phyloP scores from a whole-genome alignment of 2,797 vertebrate species.

The Chromobotia macracanthus region DNA sequence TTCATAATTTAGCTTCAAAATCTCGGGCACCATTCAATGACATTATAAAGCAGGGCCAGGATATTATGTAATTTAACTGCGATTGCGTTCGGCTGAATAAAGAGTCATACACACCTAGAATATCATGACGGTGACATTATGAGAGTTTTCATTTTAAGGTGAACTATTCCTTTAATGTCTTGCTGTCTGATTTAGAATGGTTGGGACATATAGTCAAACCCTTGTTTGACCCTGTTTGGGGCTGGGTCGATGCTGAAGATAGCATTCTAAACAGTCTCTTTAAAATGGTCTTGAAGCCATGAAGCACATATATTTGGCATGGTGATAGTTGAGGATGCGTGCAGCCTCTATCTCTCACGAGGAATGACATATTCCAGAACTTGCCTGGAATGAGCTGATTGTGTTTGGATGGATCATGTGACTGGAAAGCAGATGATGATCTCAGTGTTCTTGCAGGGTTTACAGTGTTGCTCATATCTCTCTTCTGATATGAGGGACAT shows the following conservation, averaged over 20 bases:
- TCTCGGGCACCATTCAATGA: too few relatives aligned
- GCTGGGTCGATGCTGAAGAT: not conserved
- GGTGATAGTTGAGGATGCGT: not conserved
- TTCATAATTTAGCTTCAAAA: too few relatives aligned
- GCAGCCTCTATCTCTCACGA: not conserved
- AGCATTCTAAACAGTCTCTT: not conserved
- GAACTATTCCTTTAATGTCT: not conserved
- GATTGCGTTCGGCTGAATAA: too few relatives aligned
- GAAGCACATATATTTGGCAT: not conserved
- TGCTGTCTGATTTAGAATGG: not conserved
- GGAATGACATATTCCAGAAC: slow-evolving; percentile 23
- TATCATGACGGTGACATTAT: too few relatives aligned
- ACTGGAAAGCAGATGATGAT: slow-evolving; percentile 48
- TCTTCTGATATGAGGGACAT: slow-evolving; percentile 43
- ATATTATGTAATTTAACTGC: too few relatives aligned
- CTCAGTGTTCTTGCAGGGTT: slow-evolving; percentile 45
- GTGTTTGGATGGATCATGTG: slow-evolving; percentile 43
- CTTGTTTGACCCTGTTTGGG: not conserved
- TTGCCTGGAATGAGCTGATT: slow-evolving; percentile 33
- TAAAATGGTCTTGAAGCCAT: not conserved
- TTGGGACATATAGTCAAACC: not conserved
- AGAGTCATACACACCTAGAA: too few relatives aligned
- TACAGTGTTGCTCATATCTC: slow-evolving; percentile 46
- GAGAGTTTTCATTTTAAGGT: too few relatives aligned
- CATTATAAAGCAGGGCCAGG: too few relatives aligned